Percentiles rank a stretch among this genome's conserved stretches.
Conservation (phyloP, 2,888 invertebrate species). For the Congeria kusceri region DNA sequence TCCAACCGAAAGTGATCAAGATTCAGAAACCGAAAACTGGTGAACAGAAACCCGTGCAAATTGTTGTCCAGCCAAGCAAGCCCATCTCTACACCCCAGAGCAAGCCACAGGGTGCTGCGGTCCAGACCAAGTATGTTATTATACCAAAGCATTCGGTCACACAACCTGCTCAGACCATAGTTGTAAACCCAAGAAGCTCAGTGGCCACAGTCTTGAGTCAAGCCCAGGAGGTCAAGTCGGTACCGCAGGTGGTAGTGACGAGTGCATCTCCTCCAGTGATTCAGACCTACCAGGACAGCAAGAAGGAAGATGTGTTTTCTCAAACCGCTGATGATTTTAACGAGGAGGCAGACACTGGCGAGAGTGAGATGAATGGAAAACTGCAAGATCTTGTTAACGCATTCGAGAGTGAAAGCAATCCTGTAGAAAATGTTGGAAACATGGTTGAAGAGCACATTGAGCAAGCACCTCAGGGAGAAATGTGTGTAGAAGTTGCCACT, state of each 20-base stretch:
- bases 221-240: not conserved
- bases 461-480: not conserved
- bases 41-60: not conserved
- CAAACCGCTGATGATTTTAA: conserved; percentile 17
- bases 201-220: not conserved
- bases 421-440: not conserved
- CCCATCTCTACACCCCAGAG: not conserved
- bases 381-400: not conserved
- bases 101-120: not conserved
- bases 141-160: no score
- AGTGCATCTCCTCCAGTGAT: not conserved
- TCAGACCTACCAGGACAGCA: not conserved
- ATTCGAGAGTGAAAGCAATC: not conserved
- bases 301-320: not conserved
- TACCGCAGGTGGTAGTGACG: not conserved
- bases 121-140: no score
- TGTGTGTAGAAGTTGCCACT: not conserved
- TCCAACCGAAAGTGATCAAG: conserved; percentile 1
- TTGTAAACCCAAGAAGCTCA: not conserved
- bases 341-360: conserved; percentile 23
- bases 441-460: not conserved
- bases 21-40: conserved; percentile 1
- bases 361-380: conserved; percentile 12
- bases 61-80: not conserved
- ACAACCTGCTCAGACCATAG: not conserved